Base-by-base conservation (phyloP, 2,888 invertebrate genomes). In the Polymixis lichenea region DNA sequence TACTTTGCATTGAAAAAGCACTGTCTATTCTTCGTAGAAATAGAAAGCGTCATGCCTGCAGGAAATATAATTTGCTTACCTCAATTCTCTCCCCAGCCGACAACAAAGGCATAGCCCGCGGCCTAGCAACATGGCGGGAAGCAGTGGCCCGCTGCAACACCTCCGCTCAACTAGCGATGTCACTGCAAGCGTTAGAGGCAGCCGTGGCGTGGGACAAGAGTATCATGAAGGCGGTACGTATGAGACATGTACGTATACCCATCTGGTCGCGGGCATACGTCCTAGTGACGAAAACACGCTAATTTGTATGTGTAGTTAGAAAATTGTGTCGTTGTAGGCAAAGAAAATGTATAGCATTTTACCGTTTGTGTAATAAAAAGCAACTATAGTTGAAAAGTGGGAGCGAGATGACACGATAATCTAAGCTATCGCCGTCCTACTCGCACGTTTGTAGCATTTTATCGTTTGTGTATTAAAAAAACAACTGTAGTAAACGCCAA, bases 161-260 rank as follows among this genome's bases (percentile, higher is more conserved):
- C 0, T 98, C 99, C 0, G 98, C 99, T 0, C 99, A 99, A 53
- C 96, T 99, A 43, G 98, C 98, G 38, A 92, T 92, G 93, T 8
- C 90, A 88, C 97, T 99, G 77, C 98, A 98, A 90, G 98, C 98
- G 89, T 96, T 99, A 86, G 99, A 99, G 93, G 98, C 98, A 4
- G 98, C 98, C 92, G 98, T 99, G 89, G 99, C 99, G 58, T 99
- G 99, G 99, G 99, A 99, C 96, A 99, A 99, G 97, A 99, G 99
- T 96, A 98, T 99, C 92, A 99, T 99, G 99, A 99, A 99, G 97
- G 99, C 99, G 97, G 99, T 99, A 97, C 98, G 98, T 98, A 75
- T 65, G 81, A 81, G 79, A 64, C 80, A 75, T 78, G 75, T 83
- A 75, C 78, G 75, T 83, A 80, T 69, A 53, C 72, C 75, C 81